Evolutionary conservation across 2,113 vertebrate species (phyloP).

Genomic region (Amphilophus citrinellus): DNA sequence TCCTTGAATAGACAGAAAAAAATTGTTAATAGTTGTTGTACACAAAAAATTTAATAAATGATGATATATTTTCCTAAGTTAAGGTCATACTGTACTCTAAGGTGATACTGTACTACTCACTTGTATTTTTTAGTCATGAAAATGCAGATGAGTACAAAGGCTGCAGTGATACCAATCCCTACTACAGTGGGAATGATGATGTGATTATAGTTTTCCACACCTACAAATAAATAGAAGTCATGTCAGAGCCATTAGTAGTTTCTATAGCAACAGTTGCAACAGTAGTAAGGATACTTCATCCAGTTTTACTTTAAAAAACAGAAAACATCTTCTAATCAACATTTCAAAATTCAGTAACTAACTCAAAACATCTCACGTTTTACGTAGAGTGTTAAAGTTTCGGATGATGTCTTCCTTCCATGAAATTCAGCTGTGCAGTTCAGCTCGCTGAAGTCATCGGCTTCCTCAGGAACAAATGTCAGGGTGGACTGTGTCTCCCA

Average conservation of each 20-base stretch:
- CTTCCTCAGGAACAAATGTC: constrained; percentile 30
- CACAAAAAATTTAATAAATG: background rate
- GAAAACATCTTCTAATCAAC: background rate
- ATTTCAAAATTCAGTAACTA: background rate
- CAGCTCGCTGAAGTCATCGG: constrained; percentile 50
- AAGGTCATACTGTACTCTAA: background rate
- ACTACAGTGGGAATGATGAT: constrained; percentile 70
- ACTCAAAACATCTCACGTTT: constrained; percentile 68
- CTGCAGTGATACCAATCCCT: constrained; percentile 22
- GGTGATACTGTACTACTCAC: constrained; percentile 51
- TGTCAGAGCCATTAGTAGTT: background rate
- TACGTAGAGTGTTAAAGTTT: constrained; percentile 27
- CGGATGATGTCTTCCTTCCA: rapidly evolving
- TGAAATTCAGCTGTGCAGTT: constrained; percentile 59
- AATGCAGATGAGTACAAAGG: constrained; percentile 65
- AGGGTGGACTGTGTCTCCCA: constrained; percentile 71
- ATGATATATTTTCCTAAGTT: background rate
- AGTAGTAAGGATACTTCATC: background rate
- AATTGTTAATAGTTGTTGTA: background rate
- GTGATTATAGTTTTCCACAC: constrained; percentile 51
- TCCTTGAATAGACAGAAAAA: constrained; percentile 38
- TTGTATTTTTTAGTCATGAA: constrained; percentile 75
- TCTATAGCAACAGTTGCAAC: background rate
- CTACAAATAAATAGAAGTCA: constrained; percentile 32
- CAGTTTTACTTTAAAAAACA: background rate